A percentile compares a stretch with the other conserved stretches of the same genome.
phyloP scores from a whole-genome alignment of 2,113 vertebrate species.

The Malurus alboscapulatus region DNA sequence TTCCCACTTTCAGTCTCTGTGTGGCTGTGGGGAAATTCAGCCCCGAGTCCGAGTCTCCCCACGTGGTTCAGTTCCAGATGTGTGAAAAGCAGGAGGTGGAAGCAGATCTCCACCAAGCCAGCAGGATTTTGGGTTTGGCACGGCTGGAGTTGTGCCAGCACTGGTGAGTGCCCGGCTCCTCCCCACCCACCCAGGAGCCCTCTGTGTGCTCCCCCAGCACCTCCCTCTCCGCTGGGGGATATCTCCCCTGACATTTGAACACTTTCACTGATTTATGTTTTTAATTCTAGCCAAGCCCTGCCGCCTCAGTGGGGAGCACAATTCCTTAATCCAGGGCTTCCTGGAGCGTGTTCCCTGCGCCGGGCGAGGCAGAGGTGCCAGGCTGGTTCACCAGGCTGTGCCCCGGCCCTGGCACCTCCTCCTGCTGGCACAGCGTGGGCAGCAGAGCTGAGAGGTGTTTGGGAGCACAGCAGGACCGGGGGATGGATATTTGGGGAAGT shows the following conservation, averaged over 20 bases:
- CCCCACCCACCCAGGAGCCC: accelerated
- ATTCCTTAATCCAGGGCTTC: accelerated
- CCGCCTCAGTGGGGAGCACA: accelerated
- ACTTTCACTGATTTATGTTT: background rate
- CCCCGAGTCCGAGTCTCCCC: background rate
- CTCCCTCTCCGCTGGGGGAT: background rate
- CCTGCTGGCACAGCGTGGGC: accelerated
- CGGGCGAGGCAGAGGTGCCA: background rate
- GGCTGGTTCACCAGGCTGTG: accelerated
- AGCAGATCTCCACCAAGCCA: background rate
- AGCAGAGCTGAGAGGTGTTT: accelerated
- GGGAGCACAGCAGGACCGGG: accelerated
- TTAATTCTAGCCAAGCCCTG: background rate
- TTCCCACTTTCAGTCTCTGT: background rate
- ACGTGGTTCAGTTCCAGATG: accelerated
- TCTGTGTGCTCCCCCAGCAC: background rate
- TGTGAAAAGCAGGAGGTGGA: background rate
- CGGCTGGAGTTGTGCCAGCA: background rate
- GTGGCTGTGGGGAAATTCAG: background rate
- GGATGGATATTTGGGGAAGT: background rate
- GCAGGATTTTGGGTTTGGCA: background rate
- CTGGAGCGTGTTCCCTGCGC: background rate
- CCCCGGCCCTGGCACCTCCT: background rate
- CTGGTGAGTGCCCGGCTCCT: background rate
- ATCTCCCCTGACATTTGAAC: background rate